These are phyloP conservation scores for Phycodurus eques DNA, from an alignment of 2,113 vertebrate genomes.

Conservation along the genomic window DNA sequence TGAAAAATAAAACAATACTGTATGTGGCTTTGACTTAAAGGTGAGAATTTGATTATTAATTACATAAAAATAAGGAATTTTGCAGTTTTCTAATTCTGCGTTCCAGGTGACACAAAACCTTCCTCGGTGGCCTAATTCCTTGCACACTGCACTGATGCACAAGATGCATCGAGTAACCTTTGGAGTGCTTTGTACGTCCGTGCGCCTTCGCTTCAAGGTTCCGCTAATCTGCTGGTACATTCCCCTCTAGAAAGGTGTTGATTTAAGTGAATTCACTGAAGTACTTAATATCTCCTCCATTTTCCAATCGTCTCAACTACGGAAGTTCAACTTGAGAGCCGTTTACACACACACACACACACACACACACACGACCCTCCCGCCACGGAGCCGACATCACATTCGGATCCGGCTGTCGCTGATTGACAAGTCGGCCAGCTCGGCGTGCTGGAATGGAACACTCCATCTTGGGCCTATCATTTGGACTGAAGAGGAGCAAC, in stretches of 20 bases:
- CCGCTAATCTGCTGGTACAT: no score
- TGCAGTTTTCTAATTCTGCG: not conserved
- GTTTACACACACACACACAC: no score
- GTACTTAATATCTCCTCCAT: not conserved
- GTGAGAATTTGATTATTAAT: not conserved
- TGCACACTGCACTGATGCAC: not conserved
- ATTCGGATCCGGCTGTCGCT: no score
- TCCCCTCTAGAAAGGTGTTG: no score
- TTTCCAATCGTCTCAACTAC: not conserved
- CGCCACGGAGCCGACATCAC: not conserved
- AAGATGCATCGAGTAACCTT: no score
- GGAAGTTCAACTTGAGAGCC: not conserved
- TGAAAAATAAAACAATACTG: conserved; percentile 57
- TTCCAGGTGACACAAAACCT: not conserved
- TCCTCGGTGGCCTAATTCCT: not conserved
- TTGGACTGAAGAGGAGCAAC: not conserved
- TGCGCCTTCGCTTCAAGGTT: no score
- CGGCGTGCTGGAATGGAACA: no score
- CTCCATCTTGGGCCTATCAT: no score
- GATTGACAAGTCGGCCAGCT: no score
- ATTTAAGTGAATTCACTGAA: no score
- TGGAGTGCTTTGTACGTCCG: no score
- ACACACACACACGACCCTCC: no score
- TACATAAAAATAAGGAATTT: not conserved
- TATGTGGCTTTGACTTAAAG: not conserved